phyloP scores from a whole-genome alignment of 2,797 vertebrate genomes.

The Meriones psammophilus region DNA sequence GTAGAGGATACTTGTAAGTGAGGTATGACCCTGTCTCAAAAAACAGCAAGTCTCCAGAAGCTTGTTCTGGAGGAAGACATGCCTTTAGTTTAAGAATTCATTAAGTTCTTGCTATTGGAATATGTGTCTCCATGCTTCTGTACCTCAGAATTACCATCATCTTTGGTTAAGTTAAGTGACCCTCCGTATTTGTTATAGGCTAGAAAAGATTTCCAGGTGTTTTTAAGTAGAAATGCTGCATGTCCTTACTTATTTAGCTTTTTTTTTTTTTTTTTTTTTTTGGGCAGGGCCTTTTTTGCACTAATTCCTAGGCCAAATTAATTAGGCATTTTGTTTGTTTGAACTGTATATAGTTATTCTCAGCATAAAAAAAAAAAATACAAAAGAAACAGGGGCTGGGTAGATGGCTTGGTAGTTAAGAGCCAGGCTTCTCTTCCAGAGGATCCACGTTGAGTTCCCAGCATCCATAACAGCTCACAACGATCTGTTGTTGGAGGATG shows the following conservation, averaged over 20 bases:
- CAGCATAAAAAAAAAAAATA: neutral
- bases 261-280: neutral
- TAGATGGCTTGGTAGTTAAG: neutral
- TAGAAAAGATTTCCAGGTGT: constrained; percentile 3
- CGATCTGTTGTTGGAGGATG: too few relatives aligned
- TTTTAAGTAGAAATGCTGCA: neutral
- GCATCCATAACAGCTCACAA: neutral
- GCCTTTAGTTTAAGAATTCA: neutral
- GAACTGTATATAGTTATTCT: neutral
- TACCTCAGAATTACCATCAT: neutral
- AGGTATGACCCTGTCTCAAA: neutral
- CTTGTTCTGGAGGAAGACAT: neutral
- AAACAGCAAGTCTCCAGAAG: neutral
- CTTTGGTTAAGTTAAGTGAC: neutral
- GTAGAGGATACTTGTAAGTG: neutral
- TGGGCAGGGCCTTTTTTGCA: neutral
- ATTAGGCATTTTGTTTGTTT: neutral
- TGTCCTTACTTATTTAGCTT: neutral
- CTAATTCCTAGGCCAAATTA: neutral
- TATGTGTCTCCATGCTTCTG: fast-evolving
- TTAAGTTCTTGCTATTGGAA: neutral
- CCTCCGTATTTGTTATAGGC: neutral
- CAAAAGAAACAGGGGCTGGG: neutral
- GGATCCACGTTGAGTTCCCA: neutral
- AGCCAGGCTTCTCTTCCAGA: neutral